A percentile compares a stretch with the other conserved stretches of the same genome.
phyloP scores from a whole-genome alignment of 2,888 invertebrate species.

The Heliconius cydno region DNA sequence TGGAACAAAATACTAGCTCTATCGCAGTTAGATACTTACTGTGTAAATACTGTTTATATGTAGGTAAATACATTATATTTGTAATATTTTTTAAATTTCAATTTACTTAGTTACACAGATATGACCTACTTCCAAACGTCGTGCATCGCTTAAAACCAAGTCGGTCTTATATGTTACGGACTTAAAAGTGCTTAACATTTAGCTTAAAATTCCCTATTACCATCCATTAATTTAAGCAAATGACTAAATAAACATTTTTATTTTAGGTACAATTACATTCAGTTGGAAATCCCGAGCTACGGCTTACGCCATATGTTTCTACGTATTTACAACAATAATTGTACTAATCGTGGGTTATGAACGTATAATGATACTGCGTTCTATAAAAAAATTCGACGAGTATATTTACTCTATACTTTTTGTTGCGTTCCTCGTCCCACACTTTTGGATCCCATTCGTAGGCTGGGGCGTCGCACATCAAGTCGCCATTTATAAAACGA shows the following conservation, averaged over 20 bases:
- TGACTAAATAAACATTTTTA: neutral
- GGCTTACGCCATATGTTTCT: constrained; percentile 86
- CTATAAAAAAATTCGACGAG: constrained; percentile 86
- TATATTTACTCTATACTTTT: constrained; percentile 88
- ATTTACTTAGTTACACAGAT: neutral
- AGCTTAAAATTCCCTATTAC: neutral
- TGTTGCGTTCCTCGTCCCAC: constrained; percentile 86
- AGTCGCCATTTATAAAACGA: constrained; percentile 87
- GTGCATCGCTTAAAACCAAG: neutral
- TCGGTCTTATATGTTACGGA: neutral
- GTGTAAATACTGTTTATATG: neutral
- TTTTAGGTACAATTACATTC: constrained; percentile 83
- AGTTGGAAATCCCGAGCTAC: constrained; percentile 85
- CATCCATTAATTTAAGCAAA: neutral
- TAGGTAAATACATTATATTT: neutral
- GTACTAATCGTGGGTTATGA: constrained; percentile 85
- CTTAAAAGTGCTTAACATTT: neutral
- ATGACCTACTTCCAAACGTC: neutral
- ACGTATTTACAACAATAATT: constrained; percentile 81
- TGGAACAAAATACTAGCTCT: too few relatives aligned
- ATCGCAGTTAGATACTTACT: neutral
- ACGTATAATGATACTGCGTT: constrained; percentile 83
- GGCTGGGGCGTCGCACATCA: constrained; percentile 88
- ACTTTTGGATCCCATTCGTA: constrained; percentile 88
- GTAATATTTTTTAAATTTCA: neutral